Evolutionary conservation across 2,797 vertebrate species (phyloP), one percentile per base, ranked within the genome.

Genomic region (Cichlasoma orientale): DNA sequence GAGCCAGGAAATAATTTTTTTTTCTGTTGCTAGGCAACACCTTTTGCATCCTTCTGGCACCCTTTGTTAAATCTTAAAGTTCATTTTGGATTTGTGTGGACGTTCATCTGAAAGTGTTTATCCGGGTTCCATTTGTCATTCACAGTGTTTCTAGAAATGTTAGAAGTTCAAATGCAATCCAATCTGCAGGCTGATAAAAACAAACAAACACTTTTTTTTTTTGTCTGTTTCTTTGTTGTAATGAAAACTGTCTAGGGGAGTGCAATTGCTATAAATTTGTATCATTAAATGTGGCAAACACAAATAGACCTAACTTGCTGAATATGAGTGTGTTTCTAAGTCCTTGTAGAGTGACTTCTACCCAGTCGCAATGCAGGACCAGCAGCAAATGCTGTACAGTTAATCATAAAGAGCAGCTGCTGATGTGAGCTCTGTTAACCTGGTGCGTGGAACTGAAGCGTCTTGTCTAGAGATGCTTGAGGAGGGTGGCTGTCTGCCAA

Each of bases 1-100:
- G 3, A 18, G 66, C 68, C 74, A 80, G 54, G 38, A 69, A 74
- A 72, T 68, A 66, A 47, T 38, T 36, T 56, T 69, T 59, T 81
- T 25, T 41, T 38, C 25, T 4, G 72, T 91, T 88, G 86, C 89
- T 72, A 79, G 71, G 84, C 87, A 89, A 85, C 86, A 75, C 47
- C 7, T 79, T 82, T 79, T 84, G 52, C 71, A 80, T 82, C 74
- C 76, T 57, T 81, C 50, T 31, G 66, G 47, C 73, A 79, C 79
- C 69, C 74, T 82, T 79, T 79, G 77, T 87, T 54, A 68, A 81
- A 82, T 78, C 44, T 58, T 72, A 57, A 79, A 72, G 66, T 83
- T 79, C 6, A 54, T 73, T 74, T 79, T 74, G 55, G 25, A 59
- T 58, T 41, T 36, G 56, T 58, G 38, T 55, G 18, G 27, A 72